Evolutionary conservation across 2,113 vertebrate genomes (phyloP), one percentile per base, ranked within the genome.

Genomic region (Trichomycterus rosablanca): DNA sequence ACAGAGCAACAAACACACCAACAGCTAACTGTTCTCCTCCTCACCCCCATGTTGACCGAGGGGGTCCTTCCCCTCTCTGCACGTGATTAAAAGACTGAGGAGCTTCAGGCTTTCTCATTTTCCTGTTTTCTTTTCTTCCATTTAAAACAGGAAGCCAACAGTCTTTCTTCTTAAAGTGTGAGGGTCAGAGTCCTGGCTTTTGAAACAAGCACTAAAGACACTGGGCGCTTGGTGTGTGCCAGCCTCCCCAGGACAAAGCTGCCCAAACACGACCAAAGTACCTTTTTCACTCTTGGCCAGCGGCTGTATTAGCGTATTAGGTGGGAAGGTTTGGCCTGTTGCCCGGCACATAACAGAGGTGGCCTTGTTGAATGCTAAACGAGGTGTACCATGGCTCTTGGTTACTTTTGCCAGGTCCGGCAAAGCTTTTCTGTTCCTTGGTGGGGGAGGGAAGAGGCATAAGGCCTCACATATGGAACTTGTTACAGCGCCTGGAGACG

Each of bases 301-400:
- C 54, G 55, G 62, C 61, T 67, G 59, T 65, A 62, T 72, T 67
- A 66, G 46, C 11, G 73, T 52, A 74, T 74, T 74, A 77, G 75
- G 67, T 73, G 55, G 63, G 52, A 58, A 52, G 37, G 42, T 28
- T 78, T 91, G 90, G 90, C 87, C 23, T 48, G 32, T 46, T 86
- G 88, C 90, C 90, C 88, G 86, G 86, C 88, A 82, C 84, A 78
- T 83, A 89, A 92, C 88, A 91, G 89, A 89, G 86, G 85, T 80
- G 78, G 86, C 86, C 86, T 91, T 92, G 89, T 91, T 86, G 85
- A 90, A 90, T 86, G 86, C 82, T 88, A 90, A 89, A 89, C 70
- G 85, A 87, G 83, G 86, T 90, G 85, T 86, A 82, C 86, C 89
- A 87, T 82, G 82, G 81, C 76, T 81, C 87, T 87, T 84, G 76